A percentile compares a stretch with the other conserved stretches of the same genome.
phyloP scores from a whole-genome alignment of 2,888 invertebrate genomes.

The Hypsopygia costalis region DNA sequence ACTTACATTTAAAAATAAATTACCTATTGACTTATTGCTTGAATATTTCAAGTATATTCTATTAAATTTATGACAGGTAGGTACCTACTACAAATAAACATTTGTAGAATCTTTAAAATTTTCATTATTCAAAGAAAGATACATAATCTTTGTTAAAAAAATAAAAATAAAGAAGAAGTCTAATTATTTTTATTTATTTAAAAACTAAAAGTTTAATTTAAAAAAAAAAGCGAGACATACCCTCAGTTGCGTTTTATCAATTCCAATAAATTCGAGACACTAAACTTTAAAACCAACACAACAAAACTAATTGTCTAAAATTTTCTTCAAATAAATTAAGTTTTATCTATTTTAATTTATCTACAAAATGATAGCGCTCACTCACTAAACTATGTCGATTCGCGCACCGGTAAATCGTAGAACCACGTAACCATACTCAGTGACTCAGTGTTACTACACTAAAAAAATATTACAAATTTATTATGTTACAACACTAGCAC shows the following conservation, averaged over 20 bases:
- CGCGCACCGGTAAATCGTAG: slow-evolving; percentile 37
- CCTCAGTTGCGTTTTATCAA: not conserved
- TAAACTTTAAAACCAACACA: not conserved
- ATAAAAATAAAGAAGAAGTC: too few relatives aligned
- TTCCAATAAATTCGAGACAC: not conserved
- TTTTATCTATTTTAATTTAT: slow-evolving; percentile 7
- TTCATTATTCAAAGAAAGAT: too few relatives aligned
- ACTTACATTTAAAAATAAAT: too few relatives aligned
- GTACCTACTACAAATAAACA: too few relatives aligned
- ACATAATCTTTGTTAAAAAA: too few relatives aligned
- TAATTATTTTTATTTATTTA: too few relatives aligned
- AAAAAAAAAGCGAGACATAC: too few relatives aligned
- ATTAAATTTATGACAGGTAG: too few relatives aligned
- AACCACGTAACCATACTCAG: slow-evolving; percentile 46
- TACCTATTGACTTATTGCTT: too few relatives aligned
- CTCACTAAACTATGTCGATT: slow-evolving; percentile 14
- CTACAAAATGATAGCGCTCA: not conserved
- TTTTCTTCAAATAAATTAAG: not conserved
- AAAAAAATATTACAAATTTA: slow-evolving; percentile 28
- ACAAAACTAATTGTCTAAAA: not conserved
- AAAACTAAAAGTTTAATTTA: too few relatives aligned
- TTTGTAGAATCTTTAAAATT: too few relatives aligned
- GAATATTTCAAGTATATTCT: too few relatives aligned
- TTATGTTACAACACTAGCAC: slow-evolving; percentile 23
- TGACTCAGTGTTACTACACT: slow-evolving; percentile 45